Conservation (phyloP, 2,113 vertebrate genomes). For the Gasterosteus aculeatus region DNA sequence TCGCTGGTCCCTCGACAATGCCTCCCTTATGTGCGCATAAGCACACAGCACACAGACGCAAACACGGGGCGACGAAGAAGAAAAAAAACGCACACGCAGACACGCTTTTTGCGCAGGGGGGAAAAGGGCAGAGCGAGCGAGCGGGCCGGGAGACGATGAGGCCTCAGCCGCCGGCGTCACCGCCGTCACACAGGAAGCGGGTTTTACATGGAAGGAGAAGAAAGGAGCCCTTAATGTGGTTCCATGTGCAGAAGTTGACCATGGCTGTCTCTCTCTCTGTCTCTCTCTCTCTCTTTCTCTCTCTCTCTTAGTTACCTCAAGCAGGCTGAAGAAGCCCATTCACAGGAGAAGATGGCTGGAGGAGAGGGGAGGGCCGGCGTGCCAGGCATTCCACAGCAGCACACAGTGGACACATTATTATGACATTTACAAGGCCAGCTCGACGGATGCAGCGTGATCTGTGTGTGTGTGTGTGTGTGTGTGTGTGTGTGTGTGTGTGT, state of each 20-base stretch:
- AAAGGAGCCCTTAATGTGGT: slow-evolving; percentile 60
- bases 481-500: slow-evolving; percentile 1
- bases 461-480: slow-evolving; percentile 29
- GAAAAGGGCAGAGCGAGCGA: slow-evolving; percentile 40
- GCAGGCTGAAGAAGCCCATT: slow-evolving; percentile 72
- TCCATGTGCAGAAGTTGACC: slow-evolving; percentile 49
- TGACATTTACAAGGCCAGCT: slow-evolving; percentile 75
- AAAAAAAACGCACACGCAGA: slow-evolving; percentile 10
- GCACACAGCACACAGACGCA: slow-evolving; percentile 58
- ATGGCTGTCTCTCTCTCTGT: neutral
- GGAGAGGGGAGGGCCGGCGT: slow-evolving; percentile 73
- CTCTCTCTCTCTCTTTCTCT: neutral
- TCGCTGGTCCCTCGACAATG: slow-evolving; percentile 74
- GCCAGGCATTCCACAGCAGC: slow-evolving; percentile 77
- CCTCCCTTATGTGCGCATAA: slow-evolving; percentile 71
- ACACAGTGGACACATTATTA: slow-evolving; percentile 82
- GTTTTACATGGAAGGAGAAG: slow-evolving; percentile 47
- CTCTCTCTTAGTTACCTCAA: slow-evolving; percentile 56
- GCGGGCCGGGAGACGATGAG: slow-evolving; percentile 39
- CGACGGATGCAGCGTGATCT: slow-evolving; percentile 63
- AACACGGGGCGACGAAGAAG: too few relatives aligned
- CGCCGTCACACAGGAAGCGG: slow-evolving; percentile 8
- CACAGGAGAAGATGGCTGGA: slow-evolving; percentile 72
- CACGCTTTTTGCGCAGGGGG: neutral
- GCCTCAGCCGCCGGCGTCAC: slow-evolving; percentile 24